Conservation (phyloP, 1,140 invertebrate genomes). For the Pseudomyrmex pallidus region DNA sequence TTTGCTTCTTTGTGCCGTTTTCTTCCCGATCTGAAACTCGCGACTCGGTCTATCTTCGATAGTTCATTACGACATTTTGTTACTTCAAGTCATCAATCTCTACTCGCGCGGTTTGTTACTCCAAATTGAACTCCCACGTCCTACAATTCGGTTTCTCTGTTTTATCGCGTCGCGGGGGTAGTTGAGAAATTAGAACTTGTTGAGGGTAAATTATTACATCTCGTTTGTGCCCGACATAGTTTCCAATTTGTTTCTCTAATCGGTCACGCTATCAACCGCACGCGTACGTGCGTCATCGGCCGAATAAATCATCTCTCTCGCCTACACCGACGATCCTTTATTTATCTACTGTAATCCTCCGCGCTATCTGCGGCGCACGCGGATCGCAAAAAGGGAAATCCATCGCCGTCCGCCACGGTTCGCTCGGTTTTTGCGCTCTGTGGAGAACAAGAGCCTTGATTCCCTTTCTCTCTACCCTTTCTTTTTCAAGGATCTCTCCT, state of each 20-base stretch:
- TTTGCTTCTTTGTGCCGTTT: neutral
- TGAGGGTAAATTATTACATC: neutral
- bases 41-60: neutral
- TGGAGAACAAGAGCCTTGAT: neutral
- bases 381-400: constrained; percentile 19
- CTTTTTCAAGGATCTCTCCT: neutral
- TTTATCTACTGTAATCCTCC: constrained; percentile 1
- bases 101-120: neutral
- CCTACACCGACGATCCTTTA: neutral
- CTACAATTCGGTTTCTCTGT: neutral
- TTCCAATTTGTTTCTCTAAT: too few species aligned
- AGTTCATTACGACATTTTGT: constrained; percentile 23
- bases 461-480: constrained; percentile 1
- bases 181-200: neutral
- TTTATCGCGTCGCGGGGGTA: neutral
- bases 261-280: too few species aligned
- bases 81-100: neutral
- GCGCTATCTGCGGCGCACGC: too few species aligned
- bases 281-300: too few species aligned
- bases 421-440: constrained; percentile 9
- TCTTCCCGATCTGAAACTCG: neutral
- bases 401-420: neutral
- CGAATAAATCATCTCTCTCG: constrained; percentile 8
- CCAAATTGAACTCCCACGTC: neutral
- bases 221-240: too few species aligned